Evolutionary conservation across 2,113 vertebrate species (phyloP), one percentile per base, ranked within the genome.

Genomic region (Lagopus leucura): DNA sequence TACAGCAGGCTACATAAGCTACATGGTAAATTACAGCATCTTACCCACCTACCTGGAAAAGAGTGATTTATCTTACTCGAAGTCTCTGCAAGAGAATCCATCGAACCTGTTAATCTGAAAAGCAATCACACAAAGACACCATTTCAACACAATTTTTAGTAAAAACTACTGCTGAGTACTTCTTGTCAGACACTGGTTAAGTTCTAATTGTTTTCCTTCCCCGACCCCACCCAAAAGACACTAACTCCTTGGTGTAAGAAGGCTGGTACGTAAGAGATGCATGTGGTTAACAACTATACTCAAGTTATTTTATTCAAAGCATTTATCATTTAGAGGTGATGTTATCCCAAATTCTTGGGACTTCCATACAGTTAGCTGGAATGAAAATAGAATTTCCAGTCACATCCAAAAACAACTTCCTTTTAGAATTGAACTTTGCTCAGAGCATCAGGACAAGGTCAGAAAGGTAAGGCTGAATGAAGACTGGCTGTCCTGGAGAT

Each of bases 31-130:
- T 43, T 43, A 43, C 8, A 28, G 2, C 2, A 18, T 57, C 55
- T 77, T 42, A 40, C 0, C 0, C 43, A 91, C 98, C 98, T 98
- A 99, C 99, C 99, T 72, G 98, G 98, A 89, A 98, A 96, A 84
- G 98, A 96, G 94, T 96, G 97, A 85, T 96, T 98, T 93, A 98
- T 96, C 95, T 98, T 98, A 81, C 97, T 98, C 8, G 97, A 98
- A 90, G 98, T 98, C 93, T 99, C 99, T 45, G 99, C 97, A 36
- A 99, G 98, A 24, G 99, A 99, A 82, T 99, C 99, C 77, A 99
- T 94, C n/a, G 99, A 99, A 50, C 99, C 99, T 9, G 98, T 98
- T 86, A 99, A 96, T 97, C 99, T 99, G 92, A 89, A 95, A 94
- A 63, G 75, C 94, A 96, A 2, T 16, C 63, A 86, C 60, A 70